Percentiles rank a stretch among this genome's conserved stretches.
Conservation (phyloP, 2,888 invertebrate species). For the Scaptomyza tumidula region DNA sequence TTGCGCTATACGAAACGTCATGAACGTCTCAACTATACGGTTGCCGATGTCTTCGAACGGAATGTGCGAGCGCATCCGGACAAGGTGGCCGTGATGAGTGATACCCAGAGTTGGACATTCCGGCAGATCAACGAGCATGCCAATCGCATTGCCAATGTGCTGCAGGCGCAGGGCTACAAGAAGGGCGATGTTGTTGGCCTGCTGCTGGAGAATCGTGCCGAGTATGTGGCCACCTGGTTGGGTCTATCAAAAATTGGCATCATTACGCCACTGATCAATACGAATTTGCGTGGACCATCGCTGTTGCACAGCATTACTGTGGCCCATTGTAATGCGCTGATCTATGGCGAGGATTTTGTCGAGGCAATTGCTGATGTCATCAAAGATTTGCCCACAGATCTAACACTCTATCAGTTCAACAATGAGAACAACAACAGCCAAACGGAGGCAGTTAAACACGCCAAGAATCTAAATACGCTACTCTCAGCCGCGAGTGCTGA, state of each 20-base stretch:
- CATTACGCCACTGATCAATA: constrained; percentile 95
- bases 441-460: constrained; percentile 61
- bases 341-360: constrained; percentile 87
- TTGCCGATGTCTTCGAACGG: constrained; percentile 92
- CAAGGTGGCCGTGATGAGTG: constrained; percentile 90
- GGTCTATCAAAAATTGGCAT: constrained; percentile 95
- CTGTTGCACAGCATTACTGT: constrained; percentile 94
- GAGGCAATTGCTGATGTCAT: constrained; percentile 88
- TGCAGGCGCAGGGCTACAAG: constrained; percentile 91
- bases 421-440: constrained; percentile 75
- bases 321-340: constrained; percentile 92
- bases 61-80: constrained; percentile 91
- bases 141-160: constrained; percentile 92
- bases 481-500: constrained; percentile 80
- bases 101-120: constrained; percentile 92
- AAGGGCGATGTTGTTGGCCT: constrained; percentile 95
- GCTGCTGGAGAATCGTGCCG: constrained; percentile 95
- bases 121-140: constrained; percentile 94
- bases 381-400: constrained; percentile 87
- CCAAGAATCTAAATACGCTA: constrained; percentile 81
- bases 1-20: constrained; percentile 87
- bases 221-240: constrained; percentile 96
- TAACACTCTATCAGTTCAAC: constrained; percentile 87
- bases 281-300: constrained; percentile 92
- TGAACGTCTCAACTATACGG: constrained; percentile 89